A percentile compares a stretch with the other conserved stretches of the same genome.
phyloP scores from a whole-genome alignment of 2,888 invertebrate genomes.

The Mystacides longicornis region DNA sequence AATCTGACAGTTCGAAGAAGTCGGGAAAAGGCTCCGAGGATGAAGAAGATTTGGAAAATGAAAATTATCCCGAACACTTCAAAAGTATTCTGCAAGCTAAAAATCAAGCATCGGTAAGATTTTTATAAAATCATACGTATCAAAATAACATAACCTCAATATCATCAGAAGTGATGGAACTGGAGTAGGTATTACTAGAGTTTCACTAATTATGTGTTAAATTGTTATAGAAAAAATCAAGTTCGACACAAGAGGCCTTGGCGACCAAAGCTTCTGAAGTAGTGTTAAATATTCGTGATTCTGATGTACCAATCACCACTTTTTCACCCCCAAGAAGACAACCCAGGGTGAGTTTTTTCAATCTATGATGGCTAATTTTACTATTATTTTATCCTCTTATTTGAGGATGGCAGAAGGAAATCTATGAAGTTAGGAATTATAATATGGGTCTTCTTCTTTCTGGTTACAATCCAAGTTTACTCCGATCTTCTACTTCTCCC shows the following conservation, averaged over 20 bases:
- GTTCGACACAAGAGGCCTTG: constrained; percentile 19
- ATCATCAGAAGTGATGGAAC: too few relatives aligned
- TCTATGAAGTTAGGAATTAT: too few relatives aligned
- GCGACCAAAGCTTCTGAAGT: constrained; percentile 43
- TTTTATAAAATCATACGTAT: too few relatives aligned
- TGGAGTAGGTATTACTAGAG: too few relatives aligned
- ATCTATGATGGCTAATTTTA: too few relatives aligned
- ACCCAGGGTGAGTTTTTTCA: background rate
- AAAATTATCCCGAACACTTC: constrained; percentile 59
- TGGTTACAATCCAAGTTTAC: too few relatives aligned
- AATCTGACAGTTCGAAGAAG: constrained; percentile 2
- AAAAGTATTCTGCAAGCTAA: constrained; percentile 58
- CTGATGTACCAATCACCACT: constrained; percentile 3
- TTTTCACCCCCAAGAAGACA: background rate
- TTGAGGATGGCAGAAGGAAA: too few relatives aligned
- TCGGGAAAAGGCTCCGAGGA: constrained; percentile 32
- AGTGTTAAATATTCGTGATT: constrained; percentile 40
- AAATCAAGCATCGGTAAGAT: constrained; percentile 41
- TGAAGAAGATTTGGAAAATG: constrained; percentile 53
- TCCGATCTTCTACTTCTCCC: too few relatives aligned
- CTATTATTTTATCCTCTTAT: too few relatives aligned
- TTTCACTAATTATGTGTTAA: too few relatives aligned
- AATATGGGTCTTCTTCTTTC: too few relatives aligned
- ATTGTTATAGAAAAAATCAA: background rate
- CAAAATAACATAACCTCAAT: too few relatives aligned